Evolutionary conservation across 2,888 invertebrate genomes (phyloP).

Genomic region (Synergus laeviventris): DNA sequence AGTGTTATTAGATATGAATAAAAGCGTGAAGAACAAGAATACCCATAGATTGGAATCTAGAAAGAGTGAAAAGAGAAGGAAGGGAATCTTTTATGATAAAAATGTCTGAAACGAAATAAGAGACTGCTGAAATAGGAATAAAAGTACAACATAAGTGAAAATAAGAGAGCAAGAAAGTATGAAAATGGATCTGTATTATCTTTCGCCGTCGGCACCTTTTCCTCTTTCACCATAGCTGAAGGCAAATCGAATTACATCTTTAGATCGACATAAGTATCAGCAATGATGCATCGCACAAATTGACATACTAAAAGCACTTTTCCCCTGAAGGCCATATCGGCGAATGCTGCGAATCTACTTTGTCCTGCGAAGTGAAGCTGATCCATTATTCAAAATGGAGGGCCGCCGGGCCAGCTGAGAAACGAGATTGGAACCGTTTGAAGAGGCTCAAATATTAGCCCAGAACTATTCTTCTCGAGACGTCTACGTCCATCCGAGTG

Average conservation of each 20-base stretch:
- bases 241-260: constrained; percentile 41
- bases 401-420: constrained; percentile 57
- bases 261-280: constrained; percentile 32
- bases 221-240: constrained; percentile 9
- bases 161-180: constrained; percentile 41
- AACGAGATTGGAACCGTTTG: constrained; percentile 59
- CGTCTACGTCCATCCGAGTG: constrained; percentile 29
- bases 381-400: constrained; percentile 64
- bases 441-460: constrained; percentile 62
- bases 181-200: constrained; percentile 44
- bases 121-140: constrained; percentile 25
- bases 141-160: constrained; percentile 9
- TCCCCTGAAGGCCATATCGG: constrained; percentile 42
- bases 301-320: constrained; percentile 53
- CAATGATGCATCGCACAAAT: constrained; percentile 49
- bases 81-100: background rate
- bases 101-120: constrained; percentile 23
- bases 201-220: constrained; percentile 26
- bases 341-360: constrained; percentile 57
- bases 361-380: constrained; percentile 56
- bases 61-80: background rate
- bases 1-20: background rate
- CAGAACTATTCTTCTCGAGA: constrained; percentile 51
- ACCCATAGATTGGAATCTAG: background rate
- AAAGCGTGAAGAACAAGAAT: background rate